Base-by-base conservation (phyloP, 2,113 vertebrate genomes). In the Alethe diademata region DNA sequence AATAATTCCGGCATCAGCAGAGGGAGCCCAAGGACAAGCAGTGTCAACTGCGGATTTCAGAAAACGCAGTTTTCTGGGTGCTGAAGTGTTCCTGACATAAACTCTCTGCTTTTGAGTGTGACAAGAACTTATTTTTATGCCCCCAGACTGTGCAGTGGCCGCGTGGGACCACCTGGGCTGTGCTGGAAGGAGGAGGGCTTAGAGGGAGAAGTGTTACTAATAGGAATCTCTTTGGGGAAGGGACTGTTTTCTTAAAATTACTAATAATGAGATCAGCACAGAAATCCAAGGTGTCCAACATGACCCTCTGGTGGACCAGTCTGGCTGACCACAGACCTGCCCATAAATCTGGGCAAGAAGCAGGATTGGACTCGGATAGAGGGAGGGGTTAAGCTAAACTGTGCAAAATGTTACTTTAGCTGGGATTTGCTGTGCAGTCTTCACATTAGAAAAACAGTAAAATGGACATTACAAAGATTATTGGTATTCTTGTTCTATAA, bases 21-120 rank as follows among this genome's bases (percentile, higher is more conserved):
- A 95, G 94, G 94, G 95, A 95, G 95, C 91, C 91, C 89, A 65
- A 96, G 84, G 73, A 89, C 69, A 31, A 1, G 12, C 40, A 57
- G 88, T 80, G 29, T 53, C n/a, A 12, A 1, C 43, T 51, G 40
- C 5, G 24, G 29, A 13, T 91, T 83, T 91, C 3, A 2, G 38
- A 66, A 33, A 9, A 2, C 25, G n/a, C 22, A 2, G 42, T 54
- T 92, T 61, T 80, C 31, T 69, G 91, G 70, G 43, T 72, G 93
- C 94, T 90, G 65, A 97, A 87, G 73, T 82, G 84, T 69, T 93
- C 73, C 20, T 71, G 84, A 93, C 57, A 89, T 31, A 78, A 95
- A 67, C 36, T 85, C 35, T 60, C 78, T 90, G 87, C 57, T 38
- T 85, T 40, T 71, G 84, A 76, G 35, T 91, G 73, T 62, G 79